Evolutionary conservation across 2,888 invertebrate species (phyloP), one percentile per base, ranked within the genome.

Genomic region (Orthosia incerta): DNA sequence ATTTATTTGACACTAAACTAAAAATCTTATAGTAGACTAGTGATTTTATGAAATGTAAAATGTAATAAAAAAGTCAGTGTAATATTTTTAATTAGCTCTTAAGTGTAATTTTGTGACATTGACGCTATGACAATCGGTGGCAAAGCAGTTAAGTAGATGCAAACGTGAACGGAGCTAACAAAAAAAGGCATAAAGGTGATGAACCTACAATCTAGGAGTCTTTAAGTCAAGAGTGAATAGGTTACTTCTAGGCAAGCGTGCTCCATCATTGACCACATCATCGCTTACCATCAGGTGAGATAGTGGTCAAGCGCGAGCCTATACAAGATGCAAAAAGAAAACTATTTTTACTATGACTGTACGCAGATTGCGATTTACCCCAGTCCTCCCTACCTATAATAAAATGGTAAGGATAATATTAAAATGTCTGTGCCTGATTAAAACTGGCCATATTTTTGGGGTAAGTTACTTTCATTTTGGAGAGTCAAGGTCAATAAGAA

Each of bases 381-480:
- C 5, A 39, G 39, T 26, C 11, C 26, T 45, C 15, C 18, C 26
- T 45, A 45, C 63, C 15, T 64, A 67, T 73, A 76, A 80, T 80
- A 80, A 82, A 79, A 85, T 77, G 46, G 26, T 15, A 4, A 48
- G 56, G 62, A 51, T 55, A 76, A 59, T 84, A 84, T 81, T 69
- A 70, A 84, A 84, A 84, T 26, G 62, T 74, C 77, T 50, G 50
- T 18, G 71, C 4, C 64, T 75, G 64, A 71, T 71, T 71, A 75
- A 71, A 63, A 73, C 20, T 63, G 75, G 65, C 0, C 2, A 51
- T 65, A 51, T 46, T 75, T 71, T 74, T 26, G 20, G 48, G 26
- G 16, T 74, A 71, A 45, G 23, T n/a, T 74, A 50, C 13, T 50
- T 50, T 50, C 1, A 50, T 71, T 71, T 50, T 45, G 13, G 39